phyloP scores from a whole-genome alignment of 2,113 vertebrate genomes.

The Zosterops pallidus region DNA sequence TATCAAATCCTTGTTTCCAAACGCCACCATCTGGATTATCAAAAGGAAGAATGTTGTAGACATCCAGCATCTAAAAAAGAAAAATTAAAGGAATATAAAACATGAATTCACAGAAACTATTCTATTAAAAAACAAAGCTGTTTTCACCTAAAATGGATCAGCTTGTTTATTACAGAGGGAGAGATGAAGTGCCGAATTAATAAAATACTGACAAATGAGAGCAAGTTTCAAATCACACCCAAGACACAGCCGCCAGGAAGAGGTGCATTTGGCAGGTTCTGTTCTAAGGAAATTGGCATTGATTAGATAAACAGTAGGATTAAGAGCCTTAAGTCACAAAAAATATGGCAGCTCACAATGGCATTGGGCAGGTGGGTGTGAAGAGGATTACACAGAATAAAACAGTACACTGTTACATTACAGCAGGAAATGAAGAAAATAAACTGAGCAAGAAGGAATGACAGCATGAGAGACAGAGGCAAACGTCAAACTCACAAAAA shows the following conservation, averaged over 20 bases:
- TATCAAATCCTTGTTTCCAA: conserved; percentile 96
- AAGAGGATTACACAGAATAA: neutral
- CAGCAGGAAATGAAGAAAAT: neutral
- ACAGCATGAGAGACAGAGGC: neutral
- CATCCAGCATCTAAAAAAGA: conserved; percentile 85
- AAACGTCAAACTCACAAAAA: neutral
- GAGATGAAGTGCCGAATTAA: neutral
- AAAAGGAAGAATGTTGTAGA: conserved; percentile 87
- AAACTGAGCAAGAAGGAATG: neutral
- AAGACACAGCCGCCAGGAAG: neutral
- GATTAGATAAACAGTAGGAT: neutral
- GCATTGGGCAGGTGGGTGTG: neutral
- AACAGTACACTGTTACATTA: neutral
- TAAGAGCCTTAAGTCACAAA: neutral
- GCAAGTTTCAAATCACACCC: neutral
- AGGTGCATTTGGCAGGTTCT: neutral
- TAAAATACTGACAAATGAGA: neutral
- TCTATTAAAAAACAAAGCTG: neutral
- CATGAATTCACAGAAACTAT: neutral
- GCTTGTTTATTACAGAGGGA: neutral
- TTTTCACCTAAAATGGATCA: neutral
- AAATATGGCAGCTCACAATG: neutral
- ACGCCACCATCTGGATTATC: conserved; percentile 91
- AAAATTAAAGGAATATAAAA: neutral
- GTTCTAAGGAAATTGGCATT: neutral